phyloP scores from a whole-genome alignment of 2,888 invertebrate genomes.

The Odontocolon sp. region DNA sequence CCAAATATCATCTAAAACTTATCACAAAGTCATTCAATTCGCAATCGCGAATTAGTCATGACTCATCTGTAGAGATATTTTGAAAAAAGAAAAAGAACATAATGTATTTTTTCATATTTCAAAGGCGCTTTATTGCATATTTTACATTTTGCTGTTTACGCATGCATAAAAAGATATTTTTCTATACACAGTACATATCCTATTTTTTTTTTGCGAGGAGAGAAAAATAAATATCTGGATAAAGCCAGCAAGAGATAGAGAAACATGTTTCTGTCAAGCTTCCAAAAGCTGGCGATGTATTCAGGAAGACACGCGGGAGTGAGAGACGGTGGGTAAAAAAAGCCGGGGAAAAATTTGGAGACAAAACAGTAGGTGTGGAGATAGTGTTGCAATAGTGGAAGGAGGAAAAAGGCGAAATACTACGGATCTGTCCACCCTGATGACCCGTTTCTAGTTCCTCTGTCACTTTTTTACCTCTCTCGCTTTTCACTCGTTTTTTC shows the following conservation, averaged over 20 bases:
- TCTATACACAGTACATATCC: too few species aligned
- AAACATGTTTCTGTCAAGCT: slow-evolving; percentile 50
- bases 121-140: too few species aligned
- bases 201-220: neutral
- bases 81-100: too few species aligned
- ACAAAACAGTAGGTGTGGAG: neutral
- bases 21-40: too few species aligned
- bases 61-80: too few species aligned
- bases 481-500: neutral
- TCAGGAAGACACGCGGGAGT: neutral
- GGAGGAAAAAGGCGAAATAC: neutral
- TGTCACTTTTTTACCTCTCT: neutral
- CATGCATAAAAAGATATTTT: too few species aligned
- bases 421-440: neutral
- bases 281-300: slow-evolving; percentile 4
- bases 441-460: neutral
- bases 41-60: too few species aligned
- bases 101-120: too few species aligned
- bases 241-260: neutral
- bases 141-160: too few species aligned
- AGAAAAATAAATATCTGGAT: neutral
- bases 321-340: neutral
- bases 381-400: neutral
- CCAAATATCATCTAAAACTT: too few species aligned
- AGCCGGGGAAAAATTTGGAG: slow-evolving; percentile 14